A percentile compares a stretch with the other conserved stretches of the same genome.
These are phyloP conservation scores for Hoplodrina ambigua DNA, from an alignment of 2,888 invertebrate species.

Conservation along the genomic window DNA sequence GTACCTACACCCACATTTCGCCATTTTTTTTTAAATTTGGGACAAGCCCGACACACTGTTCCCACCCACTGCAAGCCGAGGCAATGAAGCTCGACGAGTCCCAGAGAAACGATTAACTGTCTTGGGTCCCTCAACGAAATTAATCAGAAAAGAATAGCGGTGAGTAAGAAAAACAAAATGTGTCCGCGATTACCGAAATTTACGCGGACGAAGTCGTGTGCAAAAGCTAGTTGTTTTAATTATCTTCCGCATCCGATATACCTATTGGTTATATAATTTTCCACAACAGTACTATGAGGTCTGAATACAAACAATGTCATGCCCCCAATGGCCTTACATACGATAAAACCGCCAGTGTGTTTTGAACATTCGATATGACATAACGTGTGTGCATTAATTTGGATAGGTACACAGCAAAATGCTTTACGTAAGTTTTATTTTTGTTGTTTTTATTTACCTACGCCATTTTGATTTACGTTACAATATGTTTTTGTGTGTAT, in stretches of 20 bases:
- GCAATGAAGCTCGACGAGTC: too few species aligned
- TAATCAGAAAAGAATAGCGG: too few species aligned
- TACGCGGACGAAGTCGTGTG: too few species aligned
- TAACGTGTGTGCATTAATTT: slow-evolving; percentile 35
- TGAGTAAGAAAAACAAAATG: too few species aligned
- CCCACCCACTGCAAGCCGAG: too few species aligned
- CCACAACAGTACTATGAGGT: slow-evolving; percentile 12
- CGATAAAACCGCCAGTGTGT: slow-evolving; percentile 31
- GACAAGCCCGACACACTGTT: too few species aligned
- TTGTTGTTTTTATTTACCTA: neutral
- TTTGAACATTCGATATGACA: slow-evolving; percentile 37
- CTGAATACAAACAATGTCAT: slow-evolving; percentile 44
- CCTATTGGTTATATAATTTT: slow-evolving; percentile 32
- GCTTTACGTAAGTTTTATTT: slow-evolving; percentile 44
- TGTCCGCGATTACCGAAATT: too few species aligned
- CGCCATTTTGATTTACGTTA: neutral
- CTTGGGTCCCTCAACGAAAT: too few species aligned
- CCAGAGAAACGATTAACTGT: too few species aligned
- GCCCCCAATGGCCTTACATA: slow-evolving; percentile 41
- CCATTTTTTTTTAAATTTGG: too few species aligned
- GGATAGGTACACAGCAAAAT: slow-evolving; percentile 12
- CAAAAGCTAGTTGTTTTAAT: neutral
- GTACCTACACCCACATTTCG: too few species aligned
- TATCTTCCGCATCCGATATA: slow-evolving; percentile 11
- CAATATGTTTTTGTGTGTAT: neutral